phyloP scores from a whole-genome alignment of 1,140 invertebrate genomes.

The Coelopa frigida region DNA sequence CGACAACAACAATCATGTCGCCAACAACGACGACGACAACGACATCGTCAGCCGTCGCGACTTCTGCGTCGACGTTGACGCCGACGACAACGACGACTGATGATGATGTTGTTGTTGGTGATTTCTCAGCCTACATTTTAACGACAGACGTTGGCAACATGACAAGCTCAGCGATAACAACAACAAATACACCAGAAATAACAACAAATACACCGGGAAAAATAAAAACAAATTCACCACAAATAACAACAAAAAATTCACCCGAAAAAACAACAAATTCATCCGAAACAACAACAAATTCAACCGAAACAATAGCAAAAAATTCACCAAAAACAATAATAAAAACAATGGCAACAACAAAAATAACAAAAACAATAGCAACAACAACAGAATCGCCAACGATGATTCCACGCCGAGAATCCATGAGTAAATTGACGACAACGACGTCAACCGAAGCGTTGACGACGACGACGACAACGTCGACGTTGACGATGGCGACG shows the following conservation, averaged over 20 bases:
- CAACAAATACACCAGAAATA: too few species aligned
- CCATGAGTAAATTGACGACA: neutral
- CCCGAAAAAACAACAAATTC: too few species aligned
- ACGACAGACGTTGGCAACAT: neutral
- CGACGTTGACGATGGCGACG: conserved; percentile 10
- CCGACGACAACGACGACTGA: conserved; percentile 2
- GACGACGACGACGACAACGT: conserved; percentile 4
- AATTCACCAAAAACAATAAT: neutral
- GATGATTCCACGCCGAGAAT: too few species aligned
- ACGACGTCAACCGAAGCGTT: neutral
- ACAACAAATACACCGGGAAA: too few species aligned
- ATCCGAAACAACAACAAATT: too few species aligned
- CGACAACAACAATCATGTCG: conserved; percentile 9
- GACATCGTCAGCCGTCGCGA: conserved; percentile 11
- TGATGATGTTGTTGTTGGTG: neutral
- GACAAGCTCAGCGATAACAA: neutral
- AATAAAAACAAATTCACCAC: too few species aligned
- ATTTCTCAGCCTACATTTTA: neutral
- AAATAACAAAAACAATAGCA: neutral
- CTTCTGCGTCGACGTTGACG: conserved; percentile 12
- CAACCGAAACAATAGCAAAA: neutral
- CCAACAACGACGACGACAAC: conserved; percentile 1
- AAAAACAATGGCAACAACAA: neutral
- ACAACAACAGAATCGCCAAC: neutral
- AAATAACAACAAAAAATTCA: too few species aligned